A percentile compares a stretch with the other conserved stretches of the same genome.
phyloP scores from a whole-genome alignment of 2,888 invertebrate species.

The Epistrophella euchroma region DNA sequence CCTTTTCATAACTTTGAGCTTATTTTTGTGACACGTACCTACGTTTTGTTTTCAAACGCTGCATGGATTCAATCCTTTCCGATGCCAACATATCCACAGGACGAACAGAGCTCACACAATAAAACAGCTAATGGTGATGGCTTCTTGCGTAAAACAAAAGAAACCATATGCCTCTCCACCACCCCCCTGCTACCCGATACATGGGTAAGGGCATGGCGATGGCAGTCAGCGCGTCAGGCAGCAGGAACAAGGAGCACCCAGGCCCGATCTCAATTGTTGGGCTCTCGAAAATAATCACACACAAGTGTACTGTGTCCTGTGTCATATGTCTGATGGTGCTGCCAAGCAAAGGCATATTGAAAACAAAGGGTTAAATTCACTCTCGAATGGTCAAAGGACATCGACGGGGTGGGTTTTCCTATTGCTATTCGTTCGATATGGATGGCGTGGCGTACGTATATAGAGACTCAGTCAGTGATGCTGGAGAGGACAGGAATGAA shows the following conservation, averaged over 20 bases:
- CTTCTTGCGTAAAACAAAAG: conserved; percentile 72
- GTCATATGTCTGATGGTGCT: conserved; percentile 70
- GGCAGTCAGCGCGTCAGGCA: conserved; percentile 15
- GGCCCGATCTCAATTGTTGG: conserved; percentile 49
- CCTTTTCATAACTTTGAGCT: conserved; percentile 61
- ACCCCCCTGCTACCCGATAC: neutral
- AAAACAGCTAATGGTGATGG: conserved; percentile 69
- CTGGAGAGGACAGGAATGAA: conserved; percentile 74
- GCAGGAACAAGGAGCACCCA: conserved; percentile 51
- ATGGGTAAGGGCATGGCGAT: conserved; percentile 31
- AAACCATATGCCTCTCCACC: conserved; percentile 69
- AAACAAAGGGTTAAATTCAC: conserved; percentile 82
- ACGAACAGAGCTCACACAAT: conserved; percentile 58
- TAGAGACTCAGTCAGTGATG: conserved; percentile 53
- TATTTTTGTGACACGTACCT: conserved; percentile 75
- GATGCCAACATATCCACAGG: conserved; percentile 58
- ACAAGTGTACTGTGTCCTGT: conserved; percentile 69
- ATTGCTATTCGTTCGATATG: conserved; percentile 41
- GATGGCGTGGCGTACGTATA: neutral
- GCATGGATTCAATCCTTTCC: conserved; percentile 66
- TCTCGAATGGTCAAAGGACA: conserved; percentile 83
- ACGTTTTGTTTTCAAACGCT: conserved; percentile 55
- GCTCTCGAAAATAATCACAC: conserved; percentile 75
- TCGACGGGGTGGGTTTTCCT: conserved; percentile 79
- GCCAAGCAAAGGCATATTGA: conserved; percentile 76